Base-by-base conservation (phyloP, 2,113 vertebrate genomes). In the Nematolebias whitei region DNA sequence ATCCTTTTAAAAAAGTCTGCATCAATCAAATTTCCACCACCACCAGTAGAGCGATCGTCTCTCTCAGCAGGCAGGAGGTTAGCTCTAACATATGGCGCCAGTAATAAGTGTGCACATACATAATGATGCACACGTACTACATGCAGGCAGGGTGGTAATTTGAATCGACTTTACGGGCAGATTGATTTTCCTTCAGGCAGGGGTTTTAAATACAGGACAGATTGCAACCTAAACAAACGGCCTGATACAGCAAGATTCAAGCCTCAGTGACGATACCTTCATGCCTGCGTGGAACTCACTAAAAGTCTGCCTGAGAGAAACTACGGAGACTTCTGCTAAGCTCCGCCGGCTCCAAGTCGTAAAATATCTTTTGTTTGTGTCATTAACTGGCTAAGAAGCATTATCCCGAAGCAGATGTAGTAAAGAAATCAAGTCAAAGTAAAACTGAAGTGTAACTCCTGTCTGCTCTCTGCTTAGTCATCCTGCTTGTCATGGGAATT, bases 151-250 rank as follows among this genome's bases (percentile, higher is more conserved):
- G 0, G 52, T 44, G 76, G 35, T 80, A 52, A 78, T 85, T 78
- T 76, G 60, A 85, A 82, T 78, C 14, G 41, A 76, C 75, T 80
- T 76, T 64, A 76, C 62, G 68, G 76, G 73, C 64, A 53, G 43
- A 82, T 71, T 80, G 78, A 82, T 83, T 84, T 84, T 76, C 82
- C 82, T 84, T 87, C 80, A 80, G 82, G 82, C 71, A 45, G 57
- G 63, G 61, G 70, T 79, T 88, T 88, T 83, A 83, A 78, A 65
- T 62, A 80, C 63, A 59, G 80, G 76, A 78, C 82, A 82, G 78
- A 82, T 81, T 81, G 80, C 60, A 67, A 39, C 65, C 22, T 44
- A 26, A 70, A 68, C 53, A 75, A 81, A 83, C 29, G 35, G 56
- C 77, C 79, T 74, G 79, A 86, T 82, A 53, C 65, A 82, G 81